phyloP scores from a whole-genome alignment of 2,113 vertebrate species.

The Anarrhichthys ocellatus region DNA sequence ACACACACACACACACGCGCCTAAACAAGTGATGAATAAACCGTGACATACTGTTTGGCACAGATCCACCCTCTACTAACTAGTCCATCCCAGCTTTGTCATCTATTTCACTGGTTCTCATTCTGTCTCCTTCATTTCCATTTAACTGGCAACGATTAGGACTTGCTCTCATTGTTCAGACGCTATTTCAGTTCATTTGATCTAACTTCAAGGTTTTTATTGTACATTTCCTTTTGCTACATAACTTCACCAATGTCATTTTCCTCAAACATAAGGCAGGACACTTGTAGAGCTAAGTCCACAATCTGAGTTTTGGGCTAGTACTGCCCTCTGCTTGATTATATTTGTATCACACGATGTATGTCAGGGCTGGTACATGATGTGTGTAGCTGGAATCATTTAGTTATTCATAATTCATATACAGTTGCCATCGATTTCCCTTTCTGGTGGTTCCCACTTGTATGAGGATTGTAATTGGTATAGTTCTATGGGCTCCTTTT shows the following conservation, averaged over 20 bases:
- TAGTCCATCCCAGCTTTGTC: not conserved
- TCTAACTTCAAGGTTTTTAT: not conserved
- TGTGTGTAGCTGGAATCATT: not conserved
- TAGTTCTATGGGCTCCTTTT: not conserved
- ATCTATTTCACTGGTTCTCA: not conserved
- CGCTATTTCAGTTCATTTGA: not conserved
- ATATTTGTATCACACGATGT: not conserved
- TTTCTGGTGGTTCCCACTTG: not conserved
- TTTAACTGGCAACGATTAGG: not conserved
- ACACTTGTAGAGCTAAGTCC: conserved; percentile 21
- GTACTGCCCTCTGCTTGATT: conserved; percentile 62
- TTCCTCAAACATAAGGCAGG: not conserved
- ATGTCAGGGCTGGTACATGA: not conserved
- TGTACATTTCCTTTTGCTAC: not conserved
- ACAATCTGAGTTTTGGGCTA: not conserved
- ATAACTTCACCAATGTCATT: not conserved
- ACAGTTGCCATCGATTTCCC: not conserved
- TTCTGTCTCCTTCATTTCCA: conserved; percentile 4
- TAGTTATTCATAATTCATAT: not conserved
- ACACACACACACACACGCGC: not conserved
- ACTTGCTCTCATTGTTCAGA: not conserved
- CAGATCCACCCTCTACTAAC: conserved; percentile 3
- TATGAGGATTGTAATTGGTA: not conserved
- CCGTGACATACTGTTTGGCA: conserved; percentile 26
- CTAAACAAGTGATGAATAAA: conserved; percentile 6